Evolutionary conservation across 2,797 vertebrate genomes (phyloP), one percentile per base, ranked within the genome.

Genomic region (Amphiprion clarkii): DNA sequence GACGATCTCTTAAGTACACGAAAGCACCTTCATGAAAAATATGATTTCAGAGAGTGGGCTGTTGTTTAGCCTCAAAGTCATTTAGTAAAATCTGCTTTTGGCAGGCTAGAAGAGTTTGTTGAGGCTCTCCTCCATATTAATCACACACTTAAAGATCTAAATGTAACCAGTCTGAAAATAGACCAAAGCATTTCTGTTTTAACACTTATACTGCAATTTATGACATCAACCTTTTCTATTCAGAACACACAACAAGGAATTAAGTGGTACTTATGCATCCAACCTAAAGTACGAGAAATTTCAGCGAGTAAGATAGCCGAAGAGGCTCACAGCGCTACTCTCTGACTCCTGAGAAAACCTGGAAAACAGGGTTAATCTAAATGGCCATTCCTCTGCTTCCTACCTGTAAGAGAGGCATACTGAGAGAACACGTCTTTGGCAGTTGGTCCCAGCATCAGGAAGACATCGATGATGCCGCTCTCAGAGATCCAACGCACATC

Each of bases 401-500:
- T 78, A 97, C 97, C 97, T 83, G 97, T 97, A 60, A 98, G 95
- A 23, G 96, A 96, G 61, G 96, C 92, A 1, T 99, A 98, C 87
- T 99, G 97, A 71, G 88, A 86, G 55, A 97, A 96, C 52, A 98
- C 84, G 0, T 96, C 96, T 0, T 71, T 86, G 5, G 95, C 92
- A 0, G 93, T 89, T 1, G 97, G 97, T 21, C 97, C 97, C 0
- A 97, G 94, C 89, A 99, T 93, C 33, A 99, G 82, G 74, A 98
- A 98, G 14, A 95, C 96, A 0, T 98, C 97, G 0, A 99, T 95
- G 79, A 98, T 94, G 39, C 97, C 97, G 0, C 96, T 98, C 88
- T 99, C 97, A 0, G 97, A 99, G 88, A 98, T 97, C 97, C 97
- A 99, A 66, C 94, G 97, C 13, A 99, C 95, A 3, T 98, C 96